Percentiles rank a stretch among this genome's conserved stretches.
phyloP scores from a whole-genome alignment of 2,888 invertebrate genomes.

The Cosmorhoe ocellata region DNA sequence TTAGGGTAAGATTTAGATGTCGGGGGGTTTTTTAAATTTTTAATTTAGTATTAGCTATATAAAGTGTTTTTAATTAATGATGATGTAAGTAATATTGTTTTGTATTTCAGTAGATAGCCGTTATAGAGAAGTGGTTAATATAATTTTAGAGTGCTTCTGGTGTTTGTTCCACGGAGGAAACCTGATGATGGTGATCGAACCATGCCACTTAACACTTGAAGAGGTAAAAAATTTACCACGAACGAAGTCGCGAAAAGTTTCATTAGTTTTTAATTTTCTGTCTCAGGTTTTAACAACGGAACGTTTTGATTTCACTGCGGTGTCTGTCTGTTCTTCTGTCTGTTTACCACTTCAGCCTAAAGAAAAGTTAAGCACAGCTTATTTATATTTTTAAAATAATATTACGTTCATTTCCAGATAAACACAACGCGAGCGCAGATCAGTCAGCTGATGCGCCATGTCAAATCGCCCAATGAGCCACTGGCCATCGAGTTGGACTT shows the following conservation, averaged over 20 bases:
- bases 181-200: conserved; percentile 26
- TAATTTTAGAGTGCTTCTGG: conserved; percentile 17
- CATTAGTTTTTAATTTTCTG: no score
- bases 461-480: conserved; percentile 45
- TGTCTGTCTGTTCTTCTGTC: no score
- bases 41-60: no score
- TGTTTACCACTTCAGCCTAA: no score
- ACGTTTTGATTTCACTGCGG: no score
- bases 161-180: conserved; percentile 21
- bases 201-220: conserved; percentile 26
- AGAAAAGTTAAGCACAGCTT: no score
- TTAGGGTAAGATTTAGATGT: no score
- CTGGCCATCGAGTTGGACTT: conserved; percentile 58
- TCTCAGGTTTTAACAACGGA: no score
- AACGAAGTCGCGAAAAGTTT: no score
- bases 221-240: conserved; percentile 20
- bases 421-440: conserved; percentile 34
- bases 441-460: conserved; percentile 38
- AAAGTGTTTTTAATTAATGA: no score
- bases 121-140: not conserved
- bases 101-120: conserved; percentile 1
- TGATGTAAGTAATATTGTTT: not conserved
- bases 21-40: no score
- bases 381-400: no score
- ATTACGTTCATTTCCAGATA: conserved; percentile 29